A percentile compares a stretch with the other conserved stretches of the same genome.
phyloP scores from a whole-genome alignment of 2,888 invertebrate species.

The Arenicola marina region DNA sequence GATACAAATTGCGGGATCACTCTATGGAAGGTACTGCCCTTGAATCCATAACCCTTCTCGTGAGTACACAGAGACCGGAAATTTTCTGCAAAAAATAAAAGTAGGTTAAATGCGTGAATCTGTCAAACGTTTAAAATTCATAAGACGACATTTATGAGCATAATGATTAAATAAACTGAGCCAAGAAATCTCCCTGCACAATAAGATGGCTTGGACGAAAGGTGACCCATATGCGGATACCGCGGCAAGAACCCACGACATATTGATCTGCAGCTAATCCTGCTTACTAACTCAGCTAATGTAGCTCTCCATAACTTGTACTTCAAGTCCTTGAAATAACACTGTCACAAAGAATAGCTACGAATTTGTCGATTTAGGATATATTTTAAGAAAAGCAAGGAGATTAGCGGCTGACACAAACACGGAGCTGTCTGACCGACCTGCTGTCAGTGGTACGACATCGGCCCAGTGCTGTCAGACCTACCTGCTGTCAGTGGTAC shows the following conservation, averaged over 20 bases:
- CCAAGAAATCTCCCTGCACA: too few relatives aligned
- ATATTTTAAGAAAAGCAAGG: too few relatives aligned
- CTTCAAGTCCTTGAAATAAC: too few relatives aligned
- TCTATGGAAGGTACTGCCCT: slow-evolving; percentile 86
- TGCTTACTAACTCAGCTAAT: neutral
- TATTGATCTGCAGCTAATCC: neutral
- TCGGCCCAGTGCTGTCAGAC: neutral
- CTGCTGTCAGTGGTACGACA: slow-evolving; percentile 84
- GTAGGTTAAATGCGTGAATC: neutral
- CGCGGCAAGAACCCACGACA: too few relatives aligned
- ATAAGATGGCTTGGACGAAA: too few relatives aligned
- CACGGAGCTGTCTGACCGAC: slow-evolving; percentile 39
- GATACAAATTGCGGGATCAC: slow-evolving; percentile 97
- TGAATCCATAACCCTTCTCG: slow-evolving; percentile 95
- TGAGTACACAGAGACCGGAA: slow-evolving; percentile 91
- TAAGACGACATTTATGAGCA: too few relatives aligned
- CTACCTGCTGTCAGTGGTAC: slow-evolving; percentile 85
- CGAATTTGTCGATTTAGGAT: too few relatives aligned
- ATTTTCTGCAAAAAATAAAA: slow-evolving; percentile 66
- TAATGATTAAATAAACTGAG: too few relatives aligned
- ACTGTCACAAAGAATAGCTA: too few relatives aligned
- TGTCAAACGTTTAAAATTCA: too few relatives aligned
- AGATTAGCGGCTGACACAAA: too few relatives aligned
- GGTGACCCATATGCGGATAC: too few relatives aligned
- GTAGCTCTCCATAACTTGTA: neutral